These are phyloP conservation scores for Melanotaenia maccullochi DNA, from an alignment of 2,797 vertebrate species.

Conservation along the genomic window DNA sequence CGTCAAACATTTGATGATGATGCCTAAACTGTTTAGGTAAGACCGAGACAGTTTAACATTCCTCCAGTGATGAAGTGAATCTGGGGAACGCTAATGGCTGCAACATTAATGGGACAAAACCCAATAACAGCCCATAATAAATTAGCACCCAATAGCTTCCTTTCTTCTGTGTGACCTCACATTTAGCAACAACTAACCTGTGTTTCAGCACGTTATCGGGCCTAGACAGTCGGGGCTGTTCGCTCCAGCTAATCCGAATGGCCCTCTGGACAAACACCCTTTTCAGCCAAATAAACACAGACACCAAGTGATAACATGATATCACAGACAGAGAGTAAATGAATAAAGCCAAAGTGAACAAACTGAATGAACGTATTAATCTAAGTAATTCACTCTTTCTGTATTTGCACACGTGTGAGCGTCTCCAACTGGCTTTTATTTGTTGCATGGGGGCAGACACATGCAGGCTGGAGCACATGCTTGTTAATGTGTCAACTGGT, in stretches of 20 bases:
- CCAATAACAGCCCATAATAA: slow-evolving; percentile 47
- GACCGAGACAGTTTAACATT: slow-evolving; percentile 30
- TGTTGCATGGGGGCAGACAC: slow-evolving; percentile 45
- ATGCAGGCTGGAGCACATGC: slow-evolving; percentile 63
- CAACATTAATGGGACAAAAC: slow-evolving; percentile 12
- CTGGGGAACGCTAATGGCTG: slow-evolving; percentile 15
- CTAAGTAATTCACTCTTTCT: background rate
- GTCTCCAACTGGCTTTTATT: slow-evolving; percentile 69
- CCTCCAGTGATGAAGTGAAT: slow-evolving; percentile 10
- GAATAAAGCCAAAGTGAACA: background rate
- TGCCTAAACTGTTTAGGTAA: slow-evolving; percentile 19
- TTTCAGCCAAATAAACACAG: slow-evolving; percentile 53
- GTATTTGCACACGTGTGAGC: slow-evolving; percentile 18
- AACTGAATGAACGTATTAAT: too few relatives aligned
- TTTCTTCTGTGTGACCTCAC: slow-evolving; percentile 52
- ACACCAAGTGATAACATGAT: slow-evolving; percentile 50
- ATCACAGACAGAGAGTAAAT: slow-evolving; percentile 40
- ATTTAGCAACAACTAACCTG: slow-evolving; percentile 39
- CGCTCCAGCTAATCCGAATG: slow-evolving; percentile 44
- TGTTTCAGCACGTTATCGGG: slow-evolving; percentile 56
- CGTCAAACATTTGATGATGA: slow-evolving; percentile 28
- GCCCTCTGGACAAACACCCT: slow-evolving; percentile 37
- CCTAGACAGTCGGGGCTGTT: slow-evolving; percentile 41
- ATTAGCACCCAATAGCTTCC: slow-evolving; percentile 19
- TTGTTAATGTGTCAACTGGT: slow-evolving; percentile 75